Evolutionary conservation across 2,888 invertebrate species (phyloP).

Genomic region (Hyppa rectilinea): DNA sequence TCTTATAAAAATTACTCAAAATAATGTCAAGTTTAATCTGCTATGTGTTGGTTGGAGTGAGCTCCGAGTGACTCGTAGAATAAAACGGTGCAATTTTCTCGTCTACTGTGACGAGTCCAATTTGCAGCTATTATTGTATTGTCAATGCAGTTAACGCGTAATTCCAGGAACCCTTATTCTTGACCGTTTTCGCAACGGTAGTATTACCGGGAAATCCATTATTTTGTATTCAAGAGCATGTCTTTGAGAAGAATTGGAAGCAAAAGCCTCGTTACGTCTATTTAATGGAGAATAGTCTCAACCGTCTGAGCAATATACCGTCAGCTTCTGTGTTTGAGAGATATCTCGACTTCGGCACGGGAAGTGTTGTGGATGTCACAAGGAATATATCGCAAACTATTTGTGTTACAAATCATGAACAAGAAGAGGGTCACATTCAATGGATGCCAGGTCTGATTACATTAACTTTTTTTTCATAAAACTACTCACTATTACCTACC

Average conservation of each 20-base stretch:
- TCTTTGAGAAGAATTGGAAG: constrained; percentile 79
- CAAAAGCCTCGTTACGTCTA: constrained; percentile 77
- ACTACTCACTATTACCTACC: constrained; percentile 7
- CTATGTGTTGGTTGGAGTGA: neutral
- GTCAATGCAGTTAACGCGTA: constrained; percentile 25
- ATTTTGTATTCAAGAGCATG: constrained; percentile 78
- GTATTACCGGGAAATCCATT: constrained; percentile 79
- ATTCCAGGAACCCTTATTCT: constrained; percentile 82
- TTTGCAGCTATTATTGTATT: constrained; percentile 45
- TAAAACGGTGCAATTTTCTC: constrained; percentile 48
- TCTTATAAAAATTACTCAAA: neutral
- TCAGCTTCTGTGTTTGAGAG: constrained; percentile 84
- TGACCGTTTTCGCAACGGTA: constrained; percentile 81
- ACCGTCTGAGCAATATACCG: constrained; percentile 80
- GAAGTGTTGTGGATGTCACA: constrained; percentile 80
- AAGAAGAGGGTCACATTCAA: constrained; percentile 83
- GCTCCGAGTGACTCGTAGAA: constrained; percentile 6
- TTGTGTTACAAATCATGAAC: constrained; percentile 85
- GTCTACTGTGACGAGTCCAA: constrained; percentile 18
- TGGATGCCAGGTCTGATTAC: constrained; percentile 84
- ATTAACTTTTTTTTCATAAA: constrained; percentile 2
- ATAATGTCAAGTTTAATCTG: neutral
- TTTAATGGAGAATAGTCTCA: constrained; percentile 87
- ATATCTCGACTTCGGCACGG: constrained; percentile 85
- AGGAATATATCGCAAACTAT: constrained; percentile 86